A percentile compares a stretch with the other conserved stretches of the same genome.
Evolutionary conservation across 2,888 invertebrate genomes (phyloP).

Genomic region (Sarcophaga variegata): DNA sequence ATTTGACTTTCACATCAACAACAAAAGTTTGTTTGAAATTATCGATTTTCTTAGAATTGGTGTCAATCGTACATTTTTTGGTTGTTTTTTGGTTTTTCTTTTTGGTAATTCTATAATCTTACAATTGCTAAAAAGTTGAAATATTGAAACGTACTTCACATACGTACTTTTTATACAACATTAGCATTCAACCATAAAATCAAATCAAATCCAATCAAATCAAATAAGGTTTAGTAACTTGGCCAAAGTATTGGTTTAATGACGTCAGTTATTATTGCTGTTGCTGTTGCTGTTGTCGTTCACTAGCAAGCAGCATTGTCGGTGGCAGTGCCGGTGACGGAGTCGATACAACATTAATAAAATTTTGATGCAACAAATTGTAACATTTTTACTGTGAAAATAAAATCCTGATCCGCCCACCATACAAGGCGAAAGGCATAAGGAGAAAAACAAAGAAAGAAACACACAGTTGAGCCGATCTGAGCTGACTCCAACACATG

Average conservation of each 20-base stretch:
- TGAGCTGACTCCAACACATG: constrained; percentile 55
- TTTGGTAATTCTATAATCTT: constrained; percentile 13
- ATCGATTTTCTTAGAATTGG: neutral
- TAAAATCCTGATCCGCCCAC: constrained; percentile 65
- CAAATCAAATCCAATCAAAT: constrained; percentile 27
- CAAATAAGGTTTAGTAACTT: constrained; percentile 71
- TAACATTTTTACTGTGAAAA: constrained; percentile 75
- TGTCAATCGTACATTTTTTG: neutral
- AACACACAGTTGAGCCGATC: constrained; percentile 30
- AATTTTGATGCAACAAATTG: constrained; percentile 79
- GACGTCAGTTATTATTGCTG: constrained; percentile 25
- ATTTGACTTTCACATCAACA: neutral
- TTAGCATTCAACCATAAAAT: neutral
- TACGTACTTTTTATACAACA: neutral
- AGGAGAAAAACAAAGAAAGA: neutral
- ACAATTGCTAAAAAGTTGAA: constrained; percentile 6
- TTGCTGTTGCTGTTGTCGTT: neutral
- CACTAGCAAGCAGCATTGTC: constrained; percentile 42
- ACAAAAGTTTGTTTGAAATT: neutral
- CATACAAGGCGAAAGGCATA: constrained; percentile 39
- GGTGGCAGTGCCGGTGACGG: constrained; percentile 70
- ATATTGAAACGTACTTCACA: neutral
- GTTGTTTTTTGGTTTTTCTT: neutral
- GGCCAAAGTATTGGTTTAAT: constrained; percentile 71
- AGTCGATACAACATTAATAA: constrained; percentile 74